Percentiles rank a stretch among this genome's conserved stretches.
Evolutionary conservation across 2,797 vertebrate genomes (phyloP).

Genomic region (Danio aesculapii): DNA sequence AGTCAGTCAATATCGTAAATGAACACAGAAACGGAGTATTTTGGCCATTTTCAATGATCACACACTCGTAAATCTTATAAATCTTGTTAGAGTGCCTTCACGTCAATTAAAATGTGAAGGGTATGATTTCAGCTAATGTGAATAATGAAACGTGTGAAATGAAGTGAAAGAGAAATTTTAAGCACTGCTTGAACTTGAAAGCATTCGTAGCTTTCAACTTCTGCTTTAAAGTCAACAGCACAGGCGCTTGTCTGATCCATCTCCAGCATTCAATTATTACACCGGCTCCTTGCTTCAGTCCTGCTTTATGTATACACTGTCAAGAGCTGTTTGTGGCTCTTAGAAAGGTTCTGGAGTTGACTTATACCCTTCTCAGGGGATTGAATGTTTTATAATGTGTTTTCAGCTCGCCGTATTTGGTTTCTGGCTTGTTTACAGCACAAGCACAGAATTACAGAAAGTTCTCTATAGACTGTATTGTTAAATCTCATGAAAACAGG

Average conservation of each 20-base stretch:
- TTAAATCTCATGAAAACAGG: background rate
- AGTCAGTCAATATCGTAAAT: background rate
- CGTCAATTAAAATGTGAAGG: slow-evolving; percentile 29
- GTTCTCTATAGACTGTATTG: background rate
- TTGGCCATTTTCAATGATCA: slow-evolving; percentile 21
- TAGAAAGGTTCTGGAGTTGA: background rate
- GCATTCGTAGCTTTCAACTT: slow-evolving; percentile 49
- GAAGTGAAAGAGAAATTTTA: slow-evolving; percentile 46
- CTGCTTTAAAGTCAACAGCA: slow-evolving; percentile 48
- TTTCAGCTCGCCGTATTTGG: background rate
- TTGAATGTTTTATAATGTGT: background rate
- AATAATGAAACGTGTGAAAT: slow-evolving; percentile 47
- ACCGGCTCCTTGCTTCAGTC: background rate
- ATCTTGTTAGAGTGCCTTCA: slow-evolving; percentile 10
- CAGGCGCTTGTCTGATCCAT: slow-evolving; percentile 33
- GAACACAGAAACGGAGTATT: slow-evolving; percentile 3
- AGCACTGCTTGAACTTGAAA: slow-evolving; percentile 49
- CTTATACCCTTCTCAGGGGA: background rate
- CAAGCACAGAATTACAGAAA: background rate
- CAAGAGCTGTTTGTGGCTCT: background rate
- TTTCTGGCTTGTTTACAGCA: background rate
- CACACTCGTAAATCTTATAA: background rate
- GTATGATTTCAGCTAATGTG: slow-evolving; percentile 28
- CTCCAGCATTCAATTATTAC: slow-evolving; percentile 24
- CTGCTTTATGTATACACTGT: background rate